phyloP scores from a whole-genome alignment of 2,888 invertebrate species.

The Frankliniella fusca region DNA sequence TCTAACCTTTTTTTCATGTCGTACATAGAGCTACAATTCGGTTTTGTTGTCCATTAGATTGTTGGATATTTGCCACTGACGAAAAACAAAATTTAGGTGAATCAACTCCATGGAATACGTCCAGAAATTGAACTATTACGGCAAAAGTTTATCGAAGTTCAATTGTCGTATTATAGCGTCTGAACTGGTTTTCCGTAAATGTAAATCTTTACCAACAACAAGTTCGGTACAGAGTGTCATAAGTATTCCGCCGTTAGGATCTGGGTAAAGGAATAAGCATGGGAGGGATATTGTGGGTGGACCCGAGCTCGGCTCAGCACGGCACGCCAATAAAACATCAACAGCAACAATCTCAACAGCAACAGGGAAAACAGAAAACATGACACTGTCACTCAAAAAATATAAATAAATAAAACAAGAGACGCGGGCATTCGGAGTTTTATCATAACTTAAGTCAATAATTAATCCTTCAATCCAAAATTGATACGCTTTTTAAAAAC shows the following conservation, averaged over 20 bases:
- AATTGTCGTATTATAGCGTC: no score
- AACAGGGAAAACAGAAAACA: conserved; percentile 14
- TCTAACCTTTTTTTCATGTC: no score
- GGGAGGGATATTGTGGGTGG: conserved; percentile 20
- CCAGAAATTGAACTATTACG: no score
- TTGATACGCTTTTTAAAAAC: neutral
- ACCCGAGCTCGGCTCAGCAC: conserved; percentile 25
- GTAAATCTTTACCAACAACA: no score
- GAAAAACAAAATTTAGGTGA: no score
- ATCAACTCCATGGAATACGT: no score
- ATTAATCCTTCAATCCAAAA: no score
- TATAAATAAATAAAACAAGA: neutral
- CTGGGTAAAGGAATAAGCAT: neutral
- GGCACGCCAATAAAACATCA: conserved; percentile 23
- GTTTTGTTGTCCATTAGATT: no score
- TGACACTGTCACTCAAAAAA: conserved; percentile 2
- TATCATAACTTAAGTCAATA: neutral
- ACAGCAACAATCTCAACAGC: conserved; percentile 24
- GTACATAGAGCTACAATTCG: no score
- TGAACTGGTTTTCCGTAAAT: no score
- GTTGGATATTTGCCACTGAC: no score
- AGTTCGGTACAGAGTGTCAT: neutral
- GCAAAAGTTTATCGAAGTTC: no score
- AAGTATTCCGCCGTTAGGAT: conserved; percentile 11
- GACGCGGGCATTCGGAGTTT: neutral